phyloP scores from a whole-genome alignment of 2,888 invertebrate genomes.

The Trachelus troglodyta region DNA sequence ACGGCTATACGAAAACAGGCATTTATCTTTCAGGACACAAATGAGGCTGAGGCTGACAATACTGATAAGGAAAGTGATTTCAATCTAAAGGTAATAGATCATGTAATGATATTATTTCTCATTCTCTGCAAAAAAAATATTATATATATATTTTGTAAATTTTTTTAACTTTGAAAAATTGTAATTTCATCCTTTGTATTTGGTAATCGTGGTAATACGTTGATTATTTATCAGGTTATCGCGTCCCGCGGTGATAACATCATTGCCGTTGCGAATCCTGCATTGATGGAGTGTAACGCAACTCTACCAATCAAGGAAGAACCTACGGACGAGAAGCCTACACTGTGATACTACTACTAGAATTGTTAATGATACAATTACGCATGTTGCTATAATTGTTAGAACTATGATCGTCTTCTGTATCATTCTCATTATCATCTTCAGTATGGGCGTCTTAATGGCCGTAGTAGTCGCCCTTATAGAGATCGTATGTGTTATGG shows the following conservation, averaged over 20 bases:
- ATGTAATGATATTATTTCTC: too few species aligned
- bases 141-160: background rate
- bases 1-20: too few species aligned
- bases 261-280: slow-evolving; percentile 90
- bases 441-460: slow-evolving; percentile 25
- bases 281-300: slow-evolving; percentile 68
- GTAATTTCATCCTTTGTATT: too few species aligned
- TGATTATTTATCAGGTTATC: slow-evolving; percentile 72
- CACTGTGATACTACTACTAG: slow-evolving; percentile 53
- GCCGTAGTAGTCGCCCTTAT: slow-evolving; percentile 23
- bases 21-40: slow-evolving; percentile 49
- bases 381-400: slow-evolving; percentile 7
- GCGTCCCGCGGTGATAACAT: slow-evolving; percentile 88
- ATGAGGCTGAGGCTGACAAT: slow-evolving; percentile 56
- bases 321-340: slow-evolving; percentile 59
- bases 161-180: too few species aligned
- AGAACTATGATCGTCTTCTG: slow-evolving; percentile 26
- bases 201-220: too few species aligned
- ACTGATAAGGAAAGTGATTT: slow-evolving; percentile 62
- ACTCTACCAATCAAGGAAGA: slow-evolving; percentile 63
- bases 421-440: slow-evolving; percentile 22
- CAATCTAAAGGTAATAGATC: slow-evolving; percentile 56
- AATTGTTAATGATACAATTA: slow-evolving; percentile 22
- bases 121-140: slow-evolving; percentile 10
- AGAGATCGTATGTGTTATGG: slow-evolving; percentile 8